Conservation (phyloP, 2,797 vertebrate genomes). For the Peromyscus aztecus region DNA sequence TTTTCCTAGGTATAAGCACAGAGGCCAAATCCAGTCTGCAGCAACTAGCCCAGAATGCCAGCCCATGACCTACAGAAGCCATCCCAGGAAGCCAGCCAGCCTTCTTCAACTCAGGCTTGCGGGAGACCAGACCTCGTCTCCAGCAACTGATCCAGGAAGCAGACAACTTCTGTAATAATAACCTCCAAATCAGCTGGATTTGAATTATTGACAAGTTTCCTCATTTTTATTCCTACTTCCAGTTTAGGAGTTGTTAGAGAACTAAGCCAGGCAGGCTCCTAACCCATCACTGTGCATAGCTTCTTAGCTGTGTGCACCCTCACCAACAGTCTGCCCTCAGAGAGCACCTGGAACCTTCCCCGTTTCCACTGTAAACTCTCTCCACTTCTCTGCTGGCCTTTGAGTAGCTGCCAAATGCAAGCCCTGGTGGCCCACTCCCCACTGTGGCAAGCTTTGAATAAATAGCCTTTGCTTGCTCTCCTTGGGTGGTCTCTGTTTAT, state of each 20-base stretch:
- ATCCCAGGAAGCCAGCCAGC: neutral
- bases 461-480: conserved; percentile 49
- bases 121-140: neutral
- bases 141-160: neutral
- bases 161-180: neutral
- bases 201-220: neutral
- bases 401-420: conserved; percentile 22
- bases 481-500: conserved; percentile 62
- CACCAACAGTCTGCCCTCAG: neutral
- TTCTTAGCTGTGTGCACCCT: neutral
- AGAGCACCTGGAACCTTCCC: neutral
- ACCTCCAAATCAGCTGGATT: neutral
- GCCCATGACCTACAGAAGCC: neutral
- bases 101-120: neutral
- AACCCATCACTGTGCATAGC: neutral
- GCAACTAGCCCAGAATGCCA: neutral
- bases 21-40: neutral
- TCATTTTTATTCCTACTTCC: neutral
- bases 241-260: neutral
- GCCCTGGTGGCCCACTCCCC: neutral
- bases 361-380: neutral
- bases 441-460: neutral
- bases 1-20: neutral
- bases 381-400: conserved; percentile 7
- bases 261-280: neutral